phyloP scores from a whole-genome alignment of 1,140 invertebrate species.

The Diachasmimorpha longicaudata region DNA sequence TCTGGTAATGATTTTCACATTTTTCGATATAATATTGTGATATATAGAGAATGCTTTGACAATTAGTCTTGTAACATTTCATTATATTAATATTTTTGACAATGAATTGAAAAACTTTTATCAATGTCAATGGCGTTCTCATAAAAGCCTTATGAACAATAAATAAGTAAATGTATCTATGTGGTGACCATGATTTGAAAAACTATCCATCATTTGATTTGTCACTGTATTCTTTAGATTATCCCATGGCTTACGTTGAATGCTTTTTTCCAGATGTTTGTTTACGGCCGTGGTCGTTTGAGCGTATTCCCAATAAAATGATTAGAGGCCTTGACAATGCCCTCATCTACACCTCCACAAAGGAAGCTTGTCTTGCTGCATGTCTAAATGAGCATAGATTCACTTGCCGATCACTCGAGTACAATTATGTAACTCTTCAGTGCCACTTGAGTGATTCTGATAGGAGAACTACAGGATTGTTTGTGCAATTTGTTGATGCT shows the following conservation, averaged over 20 bases:
- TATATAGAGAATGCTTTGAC: no score
- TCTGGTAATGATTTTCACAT: constrained; percentile 66
- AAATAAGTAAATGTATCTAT: no score
- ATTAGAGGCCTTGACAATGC: constrained; percentile 89
- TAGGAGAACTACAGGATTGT: constrained; percentile 81
- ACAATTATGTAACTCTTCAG: constrained; percentile 90
- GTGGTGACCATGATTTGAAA: no score
- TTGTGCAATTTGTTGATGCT: constrained; percentile 84
- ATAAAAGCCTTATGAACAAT: no score
- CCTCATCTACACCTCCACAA: constrained; percentile 90
- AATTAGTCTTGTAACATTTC: no score
- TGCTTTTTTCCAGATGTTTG: constrained; percentile 78
- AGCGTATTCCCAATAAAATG: constrained; percentile 90
- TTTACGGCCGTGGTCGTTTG: constrained; percentile 89
- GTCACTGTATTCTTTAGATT: no score
- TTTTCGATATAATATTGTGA: no score
- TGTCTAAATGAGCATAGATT: constrained; percentile 93
- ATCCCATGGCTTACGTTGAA: no score
- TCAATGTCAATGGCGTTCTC: no score
- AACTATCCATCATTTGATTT: no score
- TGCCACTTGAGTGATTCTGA: constrained; percentile 90
- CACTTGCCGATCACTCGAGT: constrained; percentile 89
- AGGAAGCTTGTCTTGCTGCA: constrained; percentile 89
- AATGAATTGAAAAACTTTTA: no score
- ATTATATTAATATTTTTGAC: no score